Evolutionary conservation across 2,888 invertebrate genomes (phyloP), one percentile per base, ranked within the genome.

Genomic region (Asteroscopus sphinx): DNA sequence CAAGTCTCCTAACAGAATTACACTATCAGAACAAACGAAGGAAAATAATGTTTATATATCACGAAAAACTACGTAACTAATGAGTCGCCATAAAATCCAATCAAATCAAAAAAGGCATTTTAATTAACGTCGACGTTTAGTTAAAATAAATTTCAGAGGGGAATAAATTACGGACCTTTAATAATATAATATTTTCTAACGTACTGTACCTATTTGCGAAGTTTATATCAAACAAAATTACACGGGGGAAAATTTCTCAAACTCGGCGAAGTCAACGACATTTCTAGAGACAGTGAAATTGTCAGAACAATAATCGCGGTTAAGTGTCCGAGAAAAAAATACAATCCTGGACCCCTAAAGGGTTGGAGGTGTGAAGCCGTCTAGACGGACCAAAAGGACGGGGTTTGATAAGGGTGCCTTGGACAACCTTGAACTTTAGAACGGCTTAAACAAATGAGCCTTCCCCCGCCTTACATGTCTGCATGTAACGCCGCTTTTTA

Each of bases 331-430:
- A 63, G 67, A 72, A 80, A 71, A 81, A 73, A 83, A 83, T 79
- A 85, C 81, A 83, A 88, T 77, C 84, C 82, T 86, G 89, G 85
- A 85, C 84, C 87, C 87, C 81, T 76, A 84, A 88, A 91, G 88
- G 91, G 91, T 91, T 89, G 85, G 81, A 92, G 91, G 92, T 92
- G 92, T 87, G 90, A 89, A 88, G 78, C 83, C 88, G 93, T 93
- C 93, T 93, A 93, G 93, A 93, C 93, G 91, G 87, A 86, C 91
- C 90, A 85, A 89, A 87, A 89, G 88, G 89, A 89, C 89, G 88
- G 87, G 84, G 85, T 87, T 87, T 92, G 92, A 91, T 92, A 90
- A 92, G 92, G 92, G 92, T 91, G 87, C 88, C 86, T 87, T 84
- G 81, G 86, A 78, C 87, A 90, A 83, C 93, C 93, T 93, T 94